Conservation (phyloP, 2,888 invertebrate genomes). For the Allolobophora icterica region DNA sequence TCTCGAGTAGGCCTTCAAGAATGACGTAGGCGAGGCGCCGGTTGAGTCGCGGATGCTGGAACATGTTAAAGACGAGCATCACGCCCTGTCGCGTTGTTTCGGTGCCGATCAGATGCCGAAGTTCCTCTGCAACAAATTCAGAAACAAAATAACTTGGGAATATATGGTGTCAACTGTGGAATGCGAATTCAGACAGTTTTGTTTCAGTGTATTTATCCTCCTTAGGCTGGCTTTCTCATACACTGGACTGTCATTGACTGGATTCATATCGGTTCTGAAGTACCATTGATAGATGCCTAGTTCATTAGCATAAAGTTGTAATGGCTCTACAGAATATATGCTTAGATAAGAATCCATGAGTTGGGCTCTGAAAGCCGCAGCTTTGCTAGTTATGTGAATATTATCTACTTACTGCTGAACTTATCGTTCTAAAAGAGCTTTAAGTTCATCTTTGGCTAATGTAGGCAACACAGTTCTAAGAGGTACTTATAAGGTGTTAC, state of each 20-base stretch:
- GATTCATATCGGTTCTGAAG: not conserved
- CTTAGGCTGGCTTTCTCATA: not conserved
- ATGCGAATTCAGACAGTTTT: not conserved
- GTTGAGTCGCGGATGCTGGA: slow-evolving; percentile 85
- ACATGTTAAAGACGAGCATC: slow-evolving; percentile 83
- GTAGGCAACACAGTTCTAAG: not conserved
- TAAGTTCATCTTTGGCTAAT: not conserved
- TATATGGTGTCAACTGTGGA: not conserved
- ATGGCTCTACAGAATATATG: not conserved
- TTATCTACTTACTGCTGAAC: not conserved
- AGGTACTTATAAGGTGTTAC: not conserved
- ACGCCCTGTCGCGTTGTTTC: slow-evolving; percentile 85
- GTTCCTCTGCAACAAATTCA: slow-evolving; percentile 75
- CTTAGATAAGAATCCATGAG: not conserved
- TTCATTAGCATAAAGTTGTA: not conserved
- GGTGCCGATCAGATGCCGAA: slow-evolving; percentile 86
- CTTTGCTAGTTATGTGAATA: not conserved
- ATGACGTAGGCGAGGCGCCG: slow-evolving; percentile 82
- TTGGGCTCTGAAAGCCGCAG: no score
- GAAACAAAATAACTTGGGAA: slow-evolving; percentile 19
- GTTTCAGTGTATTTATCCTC: not conserved
- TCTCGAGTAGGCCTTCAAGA: slow-evolving; percentile 80
- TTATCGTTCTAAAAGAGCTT: not conserved
- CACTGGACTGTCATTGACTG: not conserved
- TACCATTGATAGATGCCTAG: not conserved